phyloP scores from a whole-genome alignment of 2,888 invertebrate genomes.

The Elegia similella region DNA sequence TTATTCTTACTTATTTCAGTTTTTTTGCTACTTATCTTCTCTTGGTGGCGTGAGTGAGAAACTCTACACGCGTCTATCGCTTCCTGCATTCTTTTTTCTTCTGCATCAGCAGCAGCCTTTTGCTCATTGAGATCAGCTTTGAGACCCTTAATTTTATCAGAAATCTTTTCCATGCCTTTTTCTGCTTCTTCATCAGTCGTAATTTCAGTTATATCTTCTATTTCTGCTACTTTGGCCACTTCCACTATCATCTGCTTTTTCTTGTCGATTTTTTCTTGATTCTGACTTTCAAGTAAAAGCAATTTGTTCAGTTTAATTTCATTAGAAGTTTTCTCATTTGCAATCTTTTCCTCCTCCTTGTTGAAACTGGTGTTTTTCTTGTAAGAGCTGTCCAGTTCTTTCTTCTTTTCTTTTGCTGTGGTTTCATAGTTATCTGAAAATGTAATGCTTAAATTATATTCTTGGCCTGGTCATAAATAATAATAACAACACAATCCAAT shows the following conservation, averaged over 20 bases:
- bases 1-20: constrained; percentile 79
- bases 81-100: constrained; percentile 63
- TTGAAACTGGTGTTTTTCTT: constrained; percentile 64
- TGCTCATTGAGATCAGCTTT: constrained; percentile 55
- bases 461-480: too few relatives aligned
- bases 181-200: constrained; percentile 57
- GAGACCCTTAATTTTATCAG: constrained; percentile 52
- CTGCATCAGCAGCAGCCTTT: constrained; percentile 55
- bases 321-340: constrained; percentile 66
- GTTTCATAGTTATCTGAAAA: constrained; percentile 59
- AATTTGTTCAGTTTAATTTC: constrained; percentile 70
- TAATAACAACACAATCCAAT: too few relatives aligned
- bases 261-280: constrained; percentile 70
- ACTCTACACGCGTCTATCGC: constrained; percentile 64
- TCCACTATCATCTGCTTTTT: constrained; percentile 62
- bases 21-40: constrained; percentile 83
- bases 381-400: constrained; percentile 63
- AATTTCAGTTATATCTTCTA: constrained; percentile 50
- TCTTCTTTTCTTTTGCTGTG: constrained; percentile 59
- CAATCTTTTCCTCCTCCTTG: constrained; percentile 68
- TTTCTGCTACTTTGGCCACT: constrained; percentile 61
- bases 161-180: constrained; percentile 47
- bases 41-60: constrained; percentile 83
- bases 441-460: constrained; percentile 2
- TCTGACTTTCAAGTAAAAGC: constrained; percentile 66